Percentiles rank a stretch among this genome's conserved stretches.
These are phyloP conservation scores for Climacteris rufus DNA, from an alignment of 2,113 vertebrate species.

Conservation along the genomic window DNA sequence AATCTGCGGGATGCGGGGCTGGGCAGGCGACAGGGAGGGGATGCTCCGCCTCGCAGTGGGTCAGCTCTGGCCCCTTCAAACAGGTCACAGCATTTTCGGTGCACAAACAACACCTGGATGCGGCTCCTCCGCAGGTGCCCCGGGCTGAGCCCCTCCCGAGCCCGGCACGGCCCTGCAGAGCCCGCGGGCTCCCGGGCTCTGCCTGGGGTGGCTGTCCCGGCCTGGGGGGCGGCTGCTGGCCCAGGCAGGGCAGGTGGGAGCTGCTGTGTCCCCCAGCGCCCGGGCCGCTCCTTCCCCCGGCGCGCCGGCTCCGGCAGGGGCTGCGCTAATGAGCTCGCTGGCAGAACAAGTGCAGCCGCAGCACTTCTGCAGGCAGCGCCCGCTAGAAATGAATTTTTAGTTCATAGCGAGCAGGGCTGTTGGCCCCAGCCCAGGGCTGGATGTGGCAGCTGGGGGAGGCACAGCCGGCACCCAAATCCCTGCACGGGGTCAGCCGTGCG, in stretches of 20 bases:
- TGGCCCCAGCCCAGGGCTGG: neutral
- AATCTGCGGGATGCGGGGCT: neutral
- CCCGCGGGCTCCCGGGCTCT: neutral
- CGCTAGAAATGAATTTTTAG: neutral
- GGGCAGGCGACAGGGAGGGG: neutral
- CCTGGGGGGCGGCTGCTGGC: neutral
- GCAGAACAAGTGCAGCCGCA: neutral
- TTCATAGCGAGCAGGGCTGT: neutral
- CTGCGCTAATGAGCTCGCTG: constrained; percentile 4
- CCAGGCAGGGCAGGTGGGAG: neutral
- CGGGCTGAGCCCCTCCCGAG: rapidly evolving
- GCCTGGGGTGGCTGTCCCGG: rapidly evolving
- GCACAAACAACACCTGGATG: rapidly evolving
- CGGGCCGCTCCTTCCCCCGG: neutral
- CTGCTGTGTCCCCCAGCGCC: rapidly evolving
- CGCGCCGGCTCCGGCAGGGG: rapidly evolving
- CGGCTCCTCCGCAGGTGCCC: rapidly evolving
- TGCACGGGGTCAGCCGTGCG: rapidly evolving
- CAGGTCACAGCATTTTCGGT: neutral
- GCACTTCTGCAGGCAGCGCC: neutral
- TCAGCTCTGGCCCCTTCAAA: neutral
- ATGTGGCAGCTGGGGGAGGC: rapidly evolving
- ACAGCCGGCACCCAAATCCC: rapidly evolving
- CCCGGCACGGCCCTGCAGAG: rapidly evolving
- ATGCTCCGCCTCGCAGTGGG: rapidly evolving